These are phyloP conservation scores for Lathronympha strigana DNA, from an alignment of 2,888 invertebrate genomes.

Conservation along the genomic window DNA sequence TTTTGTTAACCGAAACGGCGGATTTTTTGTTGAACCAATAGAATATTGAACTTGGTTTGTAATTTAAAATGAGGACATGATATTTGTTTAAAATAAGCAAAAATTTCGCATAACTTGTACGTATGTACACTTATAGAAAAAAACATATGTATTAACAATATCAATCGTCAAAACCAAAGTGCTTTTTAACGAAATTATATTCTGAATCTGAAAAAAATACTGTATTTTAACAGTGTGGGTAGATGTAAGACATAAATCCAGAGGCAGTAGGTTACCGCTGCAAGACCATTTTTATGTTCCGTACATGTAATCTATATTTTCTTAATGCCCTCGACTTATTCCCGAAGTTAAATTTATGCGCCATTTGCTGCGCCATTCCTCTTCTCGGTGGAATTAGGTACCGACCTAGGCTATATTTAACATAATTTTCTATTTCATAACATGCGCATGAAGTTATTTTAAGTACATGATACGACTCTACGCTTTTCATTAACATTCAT, in stretches of 20 bases:
- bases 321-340: slow-evolving; percentile 71
- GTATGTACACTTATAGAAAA: not conserved
- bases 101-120: too few species aligned
- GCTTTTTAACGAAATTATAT: not conserved
- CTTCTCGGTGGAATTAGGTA: slow-evolving; percentile 64
- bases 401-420: slow-evolving; percentile 61
- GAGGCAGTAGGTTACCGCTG: slow-evolving; percentile 47
- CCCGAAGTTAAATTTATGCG: slow-evolving; percentile 74
- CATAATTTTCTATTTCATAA: slow-evolving; percentile 54
- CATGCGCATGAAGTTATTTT: slow-evolving; percentile 1
- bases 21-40: not conserved
- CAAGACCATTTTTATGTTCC: slow-evolving; percentile 60
- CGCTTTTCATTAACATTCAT: not conserved
- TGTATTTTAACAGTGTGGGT: slow-evolving; percentile 5
- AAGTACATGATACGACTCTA: not conserved
- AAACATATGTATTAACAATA: not conserved
- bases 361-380: slow-evolving; percentile 70
- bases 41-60: not conserved
- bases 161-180: not conserved
- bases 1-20: not conserved
- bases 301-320: slow-evolving; percentile 72
- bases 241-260: slow-evolving; percentile 38
- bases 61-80: not conserved
- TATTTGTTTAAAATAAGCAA: too few species aligned
- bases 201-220: not conserved